Conservation (phyloP, 2,797 vertebrate species). For the Pterois miles region DNA sequence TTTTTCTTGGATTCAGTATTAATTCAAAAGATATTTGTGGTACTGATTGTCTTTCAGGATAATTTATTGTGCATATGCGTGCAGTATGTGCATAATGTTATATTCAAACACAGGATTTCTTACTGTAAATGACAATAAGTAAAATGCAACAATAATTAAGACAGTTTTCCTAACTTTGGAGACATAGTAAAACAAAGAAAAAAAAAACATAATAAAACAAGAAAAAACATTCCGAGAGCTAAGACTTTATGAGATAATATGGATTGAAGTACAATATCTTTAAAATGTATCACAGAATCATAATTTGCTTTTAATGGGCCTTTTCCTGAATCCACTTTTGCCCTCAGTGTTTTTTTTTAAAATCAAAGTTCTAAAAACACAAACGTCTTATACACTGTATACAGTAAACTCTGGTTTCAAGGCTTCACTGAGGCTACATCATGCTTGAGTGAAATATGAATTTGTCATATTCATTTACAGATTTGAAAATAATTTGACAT, state of each 20-base stretch:
- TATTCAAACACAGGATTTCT: conserved; percentile 4
- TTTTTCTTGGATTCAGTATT: neutral
- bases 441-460: neutral
- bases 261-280: neutral
- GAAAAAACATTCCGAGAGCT: neutral
- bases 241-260: no score
- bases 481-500: conserved; percentile 5
- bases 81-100: conserved; percentile 36
- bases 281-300: neutral
- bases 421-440: neutral
- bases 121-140: neutral
- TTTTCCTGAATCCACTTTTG: neutral
- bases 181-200: neutral
- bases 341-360: neutral
- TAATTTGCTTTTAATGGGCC: neutral
- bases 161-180: neutral
- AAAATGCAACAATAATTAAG: conserved; percentile 2
- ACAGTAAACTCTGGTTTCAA: neutral
- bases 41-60: neutral
- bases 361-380: neutral
- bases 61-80: neutral
- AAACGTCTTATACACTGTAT: neutral
- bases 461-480: neutral
- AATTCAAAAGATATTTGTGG: neutral
- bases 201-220: neutral